Evolutionary conservation across 2,797 vertebrate species (phyloP).

Genomic region (Orestias chungarensis): DNA sequence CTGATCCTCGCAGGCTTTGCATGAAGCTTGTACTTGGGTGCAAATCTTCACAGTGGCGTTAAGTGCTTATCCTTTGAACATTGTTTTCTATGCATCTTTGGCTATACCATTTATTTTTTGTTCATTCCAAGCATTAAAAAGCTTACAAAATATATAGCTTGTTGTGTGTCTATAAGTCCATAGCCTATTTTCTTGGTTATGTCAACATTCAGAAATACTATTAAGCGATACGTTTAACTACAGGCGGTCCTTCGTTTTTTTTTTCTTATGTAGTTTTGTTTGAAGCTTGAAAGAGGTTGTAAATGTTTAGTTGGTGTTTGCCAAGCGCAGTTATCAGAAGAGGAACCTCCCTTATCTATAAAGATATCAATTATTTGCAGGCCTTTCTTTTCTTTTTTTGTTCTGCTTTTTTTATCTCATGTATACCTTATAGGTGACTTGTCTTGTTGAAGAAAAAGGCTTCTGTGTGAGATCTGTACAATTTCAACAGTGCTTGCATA

Average conservation of each 20-base stretch:
- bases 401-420: not conserved
- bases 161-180: conserved; percentile 29
- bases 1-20: conserved; percentile 45
- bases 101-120: not conserved
- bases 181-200: conserved; percentile 9
- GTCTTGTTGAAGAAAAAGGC: not conserved
- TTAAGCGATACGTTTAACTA: not conserved
- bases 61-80: conserved; percentile 10
- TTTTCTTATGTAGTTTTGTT: not conserved
- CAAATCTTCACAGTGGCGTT: conserved; percentile 27
- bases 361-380: conserved; percentile 9
- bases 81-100: conserved; percentile 14
- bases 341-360: conserved; percentile 20
- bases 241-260: not conserved
- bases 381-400: not conserved
- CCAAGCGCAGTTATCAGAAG: conserved; percentile 19
- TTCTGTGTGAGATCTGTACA: not conserved
- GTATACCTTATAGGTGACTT: not conserved
- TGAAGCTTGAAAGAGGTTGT: conserved; percentile 7
- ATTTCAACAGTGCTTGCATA: not conserved
- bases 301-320: conserved; percentile 13
- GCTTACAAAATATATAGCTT: conserved; percentile 5
- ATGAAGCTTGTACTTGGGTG: conserved; percentile 21
- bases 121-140: too few species aligned
- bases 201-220: not conserved